Base-by-base conservation (phyloP, 2,888 invertebrate species). In the Hirtodrosophila trivittata region DNA sequence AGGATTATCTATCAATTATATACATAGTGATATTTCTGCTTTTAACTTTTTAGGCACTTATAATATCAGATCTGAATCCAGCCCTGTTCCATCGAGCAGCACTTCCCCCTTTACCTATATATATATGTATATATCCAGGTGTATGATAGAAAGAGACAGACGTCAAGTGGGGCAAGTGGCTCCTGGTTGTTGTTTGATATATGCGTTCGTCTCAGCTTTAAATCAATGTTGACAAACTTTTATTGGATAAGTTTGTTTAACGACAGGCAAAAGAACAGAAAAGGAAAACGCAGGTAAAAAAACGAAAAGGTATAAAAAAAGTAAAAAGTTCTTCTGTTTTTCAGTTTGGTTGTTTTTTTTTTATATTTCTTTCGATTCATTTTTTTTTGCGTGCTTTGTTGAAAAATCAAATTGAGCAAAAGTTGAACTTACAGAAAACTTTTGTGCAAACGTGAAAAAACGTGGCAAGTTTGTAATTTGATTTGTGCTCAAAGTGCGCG, bases 181-280 rank as follows among this genome's bases (percentile, higher is more conserved):
- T n/a, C 26, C 58, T 51, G 21, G 38, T 30, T 75, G 55, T 64
- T 72, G 45, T 64, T 77, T 73, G 77, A 80, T 77, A 69, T 80
- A 83, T 83, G 75, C 80, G 67, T 45, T 65, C 55, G 73, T 70
- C 75, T 87, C 69, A 83, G 87, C 83, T 86, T 87, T 86, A 88
- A 88, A 89, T 89, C 89, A 89, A 89, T 89, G 89, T 89, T 89
- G 87, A 88, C 89, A 88, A 89, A 89, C 87, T 89, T 89, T 89
- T 89, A 89, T 89, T 89, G 89, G 89, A 89, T 89, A 89, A 89
- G 89, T 89, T 89, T 89, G 89, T 89, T 89, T 89, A 84, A 86
- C 69, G 85, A 86, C 83, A 78, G 73, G 67, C 66, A 58, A 64
- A 70, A 63, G 56, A 66, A 65, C 43, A 55, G 60, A 45, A 65